Evolutionary conservation across 2,888 invertebrate genomes (phyloP).

Genomic region (Lathronympha strigana): DNA sequence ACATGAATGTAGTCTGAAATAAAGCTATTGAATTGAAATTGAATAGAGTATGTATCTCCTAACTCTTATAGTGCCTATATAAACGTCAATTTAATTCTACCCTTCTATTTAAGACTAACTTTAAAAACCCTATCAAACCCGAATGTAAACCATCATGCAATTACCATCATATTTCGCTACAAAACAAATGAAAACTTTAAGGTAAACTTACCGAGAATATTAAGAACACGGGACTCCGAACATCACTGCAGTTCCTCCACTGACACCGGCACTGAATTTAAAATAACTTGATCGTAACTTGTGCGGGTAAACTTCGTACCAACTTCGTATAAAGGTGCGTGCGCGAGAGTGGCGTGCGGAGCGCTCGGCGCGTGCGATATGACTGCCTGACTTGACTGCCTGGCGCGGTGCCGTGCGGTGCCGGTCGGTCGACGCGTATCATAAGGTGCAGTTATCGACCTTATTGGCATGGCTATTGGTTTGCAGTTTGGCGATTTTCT

Average conservation of each 20-base stretch:
- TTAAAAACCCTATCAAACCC: not conserved
- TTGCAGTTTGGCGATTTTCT: conserved; percentile 12
- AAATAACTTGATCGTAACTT: not conserved
- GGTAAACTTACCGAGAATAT: conserved; percentile 57
- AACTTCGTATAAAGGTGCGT: conserved; percentile 17
- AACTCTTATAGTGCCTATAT: no score
- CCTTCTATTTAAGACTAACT: no score
- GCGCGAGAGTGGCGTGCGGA: conserved; percentile 13
- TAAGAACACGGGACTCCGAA: conserved; percentile 48
- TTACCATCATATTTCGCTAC: not conserved
- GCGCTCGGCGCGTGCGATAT: conserved; percentile 33
- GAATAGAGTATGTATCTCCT: no score
- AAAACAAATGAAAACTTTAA: conserved; percentile 23
- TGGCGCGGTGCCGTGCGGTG: not conserved
- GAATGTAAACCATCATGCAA: not conserved
- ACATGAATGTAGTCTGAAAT: no score
- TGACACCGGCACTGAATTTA: conserved; percentile 52
- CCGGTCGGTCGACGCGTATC: not conserved
- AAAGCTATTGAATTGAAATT: no score
- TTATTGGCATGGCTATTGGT: conserved; percentile 15
- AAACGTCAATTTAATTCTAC: no score
- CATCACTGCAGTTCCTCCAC: conserved; percentile 58
- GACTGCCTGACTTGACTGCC: conserved; percentile 12
- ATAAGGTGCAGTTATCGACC: not conserved
- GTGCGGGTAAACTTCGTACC: conserved; percentile 11